Conservation (phyloP, 2,888 invertebrate species). For the Drosophila paramelanica region DNA sequence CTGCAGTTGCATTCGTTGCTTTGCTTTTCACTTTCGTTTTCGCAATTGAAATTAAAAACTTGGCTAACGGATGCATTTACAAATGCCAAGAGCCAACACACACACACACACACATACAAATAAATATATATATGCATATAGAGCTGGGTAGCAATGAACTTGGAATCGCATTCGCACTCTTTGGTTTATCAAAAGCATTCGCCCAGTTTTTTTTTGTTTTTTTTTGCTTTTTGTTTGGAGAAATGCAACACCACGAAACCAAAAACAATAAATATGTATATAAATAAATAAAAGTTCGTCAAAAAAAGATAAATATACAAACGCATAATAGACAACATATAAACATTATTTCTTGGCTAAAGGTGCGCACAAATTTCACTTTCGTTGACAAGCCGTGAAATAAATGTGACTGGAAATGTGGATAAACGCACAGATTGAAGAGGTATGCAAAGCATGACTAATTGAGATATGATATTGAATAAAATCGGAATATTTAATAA, state of each 20-base stretch:
- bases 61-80: slow-evolving; percentile 77
- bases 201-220: slow-evolving; percentile 35
- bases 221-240: slow-evolving; percentile 55
- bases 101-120: slow-evolving; percentile 10
- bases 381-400: slow-evolving; percentile 52
- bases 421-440: slow-evolving; percentile 14
- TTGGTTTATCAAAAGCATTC: slow-evolving; percentile 51
- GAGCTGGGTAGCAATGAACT: slow-evolving; percentile 70
- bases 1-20: slow-evolving; percentile 37
- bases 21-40: slow-evolving; percentile 79
- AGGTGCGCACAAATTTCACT: slow-evolving; percentile 58
- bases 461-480: not conserved
- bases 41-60: slow-evolving; percentile 77
- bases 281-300: slow-evolving; percentile 61
- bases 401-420: slow-evolving; percentile 21
- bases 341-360: slow-evolving; percentile 45
- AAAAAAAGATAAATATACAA: slow-evolving; percentile 12
- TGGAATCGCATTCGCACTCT: slow-evolving; percentile 39
- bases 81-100: slow-evolving; percentile 56
- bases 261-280: slow-evolving; percentile 23
- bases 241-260: slow-evolving; percentile 66
- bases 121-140: slow-evolving; percentile 9
- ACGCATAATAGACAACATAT: slow-evolving; percentile 43
- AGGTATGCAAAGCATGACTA: not conserved
- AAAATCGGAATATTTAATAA: not conserved